phyloP scores from a whole-genome alignment of 2,888 invertebrate species.

The Apocheima hispidaria region DNA sequence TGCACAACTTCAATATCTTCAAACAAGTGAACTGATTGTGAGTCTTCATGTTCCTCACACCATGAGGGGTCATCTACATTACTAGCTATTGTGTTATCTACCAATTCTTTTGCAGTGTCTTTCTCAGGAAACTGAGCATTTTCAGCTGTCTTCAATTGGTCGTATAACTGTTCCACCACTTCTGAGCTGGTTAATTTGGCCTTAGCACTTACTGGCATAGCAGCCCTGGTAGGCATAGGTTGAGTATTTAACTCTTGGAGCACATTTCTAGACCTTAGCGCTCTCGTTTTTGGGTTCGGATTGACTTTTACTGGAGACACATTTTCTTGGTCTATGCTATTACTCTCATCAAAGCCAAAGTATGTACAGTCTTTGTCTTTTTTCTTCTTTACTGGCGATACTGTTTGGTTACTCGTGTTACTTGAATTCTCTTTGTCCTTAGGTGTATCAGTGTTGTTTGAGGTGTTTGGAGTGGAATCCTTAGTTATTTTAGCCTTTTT shows the following conservation, averaged over 20 bases:
- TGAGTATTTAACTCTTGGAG: conserved; percentile 69
- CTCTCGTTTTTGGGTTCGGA: conserved; percentile 51
- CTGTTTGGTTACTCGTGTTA: conserved; percentile 39
- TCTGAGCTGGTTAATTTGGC: conserved; percentile 61
- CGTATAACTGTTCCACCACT: conserved; percentile 62
- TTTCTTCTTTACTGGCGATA: conserved; percentile 46
- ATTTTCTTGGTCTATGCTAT: conserved; percentile 72
- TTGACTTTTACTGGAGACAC: conserved; percentile 64
- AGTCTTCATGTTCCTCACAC: conserved; percentile 56
- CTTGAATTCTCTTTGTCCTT: conserved; percentile 50
- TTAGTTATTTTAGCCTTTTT: conserved; percentile 40
- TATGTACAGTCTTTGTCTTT: conserved; percentile 65
- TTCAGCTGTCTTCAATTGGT: conserved; percentile 64
- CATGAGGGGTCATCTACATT: conserved; percentile 50
- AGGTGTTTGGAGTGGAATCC: conserved; percentile 30
- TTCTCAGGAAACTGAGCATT: conserved; percentile 63
- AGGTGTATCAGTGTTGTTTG: conserved; percentile 44
- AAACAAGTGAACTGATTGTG: conserved; percentile 76
- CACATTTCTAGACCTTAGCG: conserved; percentile 61
- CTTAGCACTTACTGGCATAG: conserved; percentile 60
- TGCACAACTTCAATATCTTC: conserved; percentile 78
- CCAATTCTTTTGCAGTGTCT: conserved; percentile 29
- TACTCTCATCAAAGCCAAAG: conserved; percentile 81
- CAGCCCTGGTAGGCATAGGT: conserved; percentile 62
- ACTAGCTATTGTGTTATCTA: conserved; percentile 46